A percentile compares a stretch with the other conserved stretches of the same genome.
phyloP scores from a whole-genome alignment of 2,113 vertebrate genomes.

The Hippoglossus stenolepis region DNA sequence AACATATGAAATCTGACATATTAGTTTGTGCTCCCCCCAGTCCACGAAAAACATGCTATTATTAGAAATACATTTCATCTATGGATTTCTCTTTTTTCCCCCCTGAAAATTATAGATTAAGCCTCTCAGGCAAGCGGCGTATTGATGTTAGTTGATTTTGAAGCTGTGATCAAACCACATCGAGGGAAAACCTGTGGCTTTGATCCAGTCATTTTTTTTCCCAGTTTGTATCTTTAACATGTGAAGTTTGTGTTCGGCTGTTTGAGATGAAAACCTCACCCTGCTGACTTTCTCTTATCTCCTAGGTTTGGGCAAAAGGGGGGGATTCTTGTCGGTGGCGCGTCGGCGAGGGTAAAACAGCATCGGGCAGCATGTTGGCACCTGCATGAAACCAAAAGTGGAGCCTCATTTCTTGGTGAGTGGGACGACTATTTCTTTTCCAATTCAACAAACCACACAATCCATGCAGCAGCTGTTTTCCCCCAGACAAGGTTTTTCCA shows the following conservation, averaged over 20 bases:
- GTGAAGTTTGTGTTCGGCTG: neutral
- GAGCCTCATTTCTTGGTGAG: conserved; percentile 89
- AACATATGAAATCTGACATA: neutral
- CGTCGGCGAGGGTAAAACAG: conserved; percentile 72
- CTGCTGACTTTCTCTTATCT: conserved; percentile 31
- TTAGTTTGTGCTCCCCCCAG: conserved; percentile 5
- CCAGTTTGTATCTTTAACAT: neutral
- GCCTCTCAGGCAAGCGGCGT: neutral
- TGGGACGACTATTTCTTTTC: conserved; percentile 29
- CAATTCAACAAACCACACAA: neutral
- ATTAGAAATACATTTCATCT: conserved; percentile 42
- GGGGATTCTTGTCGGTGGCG: conserved; percentile 58
- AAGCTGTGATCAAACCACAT: neutral
- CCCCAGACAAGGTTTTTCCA: conserved; percentile 6
- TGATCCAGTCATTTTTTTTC: neutral
- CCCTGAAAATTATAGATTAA: conserved; percentile 15
- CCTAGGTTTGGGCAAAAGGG: conserved; percentile 80
- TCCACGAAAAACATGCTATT: conserved; percentile 18
- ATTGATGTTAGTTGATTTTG: conserved; percentile 5
- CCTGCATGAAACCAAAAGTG: conserved; percentile 76
- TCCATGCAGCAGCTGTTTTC: conserved; percentile 4
- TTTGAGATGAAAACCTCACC: neutral
- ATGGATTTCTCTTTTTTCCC: conserved; percentile 16
- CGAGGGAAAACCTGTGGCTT: neutral
- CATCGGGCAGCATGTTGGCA: conserved; percentile 86